Base-by-base conservation (phyloP, 2,888 invertebrate species). In the Cephus pygmeus region DNA sequence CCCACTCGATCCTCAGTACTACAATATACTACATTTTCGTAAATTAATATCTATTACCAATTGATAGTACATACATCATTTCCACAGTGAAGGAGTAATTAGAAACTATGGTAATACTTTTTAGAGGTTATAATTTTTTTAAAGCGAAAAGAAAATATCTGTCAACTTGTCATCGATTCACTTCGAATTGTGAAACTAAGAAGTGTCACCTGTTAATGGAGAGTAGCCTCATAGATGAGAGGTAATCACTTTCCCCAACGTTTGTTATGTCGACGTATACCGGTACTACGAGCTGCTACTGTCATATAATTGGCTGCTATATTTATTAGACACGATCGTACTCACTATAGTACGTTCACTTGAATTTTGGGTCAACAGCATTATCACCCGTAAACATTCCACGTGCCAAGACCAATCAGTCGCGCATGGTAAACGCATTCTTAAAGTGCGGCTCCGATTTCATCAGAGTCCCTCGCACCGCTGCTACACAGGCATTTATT, bases 341-440 rank as follows among this genome's bases (percentile, higher is more conserved):
- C 71, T 31, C 33, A 23, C 56, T 56, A 31, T 71, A 71, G 71
- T 71, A 71, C 34, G 12, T 71, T 71, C 71, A 34, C 12, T 71
- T 12, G n/a, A 34, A 71, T 71, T 71, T 71, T 34, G 71, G 71
- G 33, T 34, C 34, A 31, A 33, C 33, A 33, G 71, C 71, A 34
- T 31, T 33, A 71, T 71, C 71, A 34, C 71, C 33, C 71, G 71
- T 71, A 71, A 71, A 71, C 71, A 71, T 71, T 71, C 71, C 71
- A 71, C 71, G 71, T 34, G 71, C 71, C 71, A 34, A 71, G 56
- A 56, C 56, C 56, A 56, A 56, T 56, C 56, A 56, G 56, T 56
- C 23, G 56, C 56, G 56, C 56, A 56, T 23, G 30, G 71, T 71
- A 34, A 34, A 71, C 71, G 71, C 56, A 56, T 56, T 56, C 56